phyloP scores from a whole-genome alignment of 2,797 vertebrate genomes.

The Mus caroli region DNA sequence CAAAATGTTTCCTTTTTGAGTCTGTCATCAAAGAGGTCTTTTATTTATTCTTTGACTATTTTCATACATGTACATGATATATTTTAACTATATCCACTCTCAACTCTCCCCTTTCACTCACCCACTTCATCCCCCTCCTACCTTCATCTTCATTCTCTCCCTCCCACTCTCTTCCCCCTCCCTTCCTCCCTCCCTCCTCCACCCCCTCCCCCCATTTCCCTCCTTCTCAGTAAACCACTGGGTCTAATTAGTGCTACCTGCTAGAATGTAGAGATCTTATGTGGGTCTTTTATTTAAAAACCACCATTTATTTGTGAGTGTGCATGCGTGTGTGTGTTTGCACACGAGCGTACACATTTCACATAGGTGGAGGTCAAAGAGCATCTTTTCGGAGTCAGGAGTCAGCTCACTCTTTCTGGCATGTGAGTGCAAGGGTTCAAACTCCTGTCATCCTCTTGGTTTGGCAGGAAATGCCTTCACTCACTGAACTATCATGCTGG shows the following conservation, averaged over 20 bases:
- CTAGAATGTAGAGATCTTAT: background rate
- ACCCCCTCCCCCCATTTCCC: background rate
- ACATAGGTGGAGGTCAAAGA: background rate
- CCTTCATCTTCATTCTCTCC: background rate
- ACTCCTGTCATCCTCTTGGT: background rate
- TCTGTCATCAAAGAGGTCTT: background rate
- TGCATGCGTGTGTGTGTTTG: too few species aligned
- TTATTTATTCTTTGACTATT: background rate
- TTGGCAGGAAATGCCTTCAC: background rate
- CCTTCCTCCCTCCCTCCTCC: background rate
- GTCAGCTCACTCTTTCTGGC: background rate
- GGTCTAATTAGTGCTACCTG: background rate
- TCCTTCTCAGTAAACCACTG: background rate
- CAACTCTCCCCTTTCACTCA: too few species aligned
- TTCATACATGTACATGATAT: background rate
- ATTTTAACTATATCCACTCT: background rate
- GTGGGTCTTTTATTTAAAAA: too few species aligned
- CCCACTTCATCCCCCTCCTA: too few species aligned
- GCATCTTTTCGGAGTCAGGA: background rate
- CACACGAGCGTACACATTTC: background rate
- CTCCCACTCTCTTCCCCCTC: background rate
- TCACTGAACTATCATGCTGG: background rate
- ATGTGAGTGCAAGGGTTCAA: background rate
- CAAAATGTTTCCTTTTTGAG: slow-evolving; percentile 31
- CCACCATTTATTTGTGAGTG: background rate